phyloP scores from a whole-genome alignment of 2,797 vertebrate species.

The Huso huso region DNA sequence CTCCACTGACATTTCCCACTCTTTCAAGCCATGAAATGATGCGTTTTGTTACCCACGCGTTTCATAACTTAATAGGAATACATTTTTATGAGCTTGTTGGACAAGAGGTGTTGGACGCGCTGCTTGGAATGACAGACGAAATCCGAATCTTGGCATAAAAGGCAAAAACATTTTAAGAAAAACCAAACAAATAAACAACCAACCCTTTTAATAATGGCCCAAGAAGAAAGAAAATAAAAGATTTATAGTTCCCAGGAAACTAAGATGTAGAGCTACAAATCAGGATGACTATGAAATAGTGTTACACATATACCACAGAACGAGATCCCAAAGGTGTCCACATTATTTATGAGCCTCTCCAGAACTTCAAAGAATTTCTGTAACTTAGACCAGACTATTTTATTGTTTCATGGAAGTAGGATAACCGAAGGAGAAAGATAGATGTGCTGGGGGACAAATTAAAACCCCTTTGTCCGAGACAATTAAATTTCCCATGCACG shows the following conservation, averaged over 20 bases:
- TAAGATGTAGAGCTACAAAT: constrained; percentile 79
- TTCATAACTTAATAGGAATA: constrained; percentile 58
- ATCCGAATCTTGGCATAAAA: constrained; percentile 16
- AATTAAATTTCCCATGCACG: constrained; percentile 54
- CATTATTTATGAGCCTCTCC: constrained; percentile 87
- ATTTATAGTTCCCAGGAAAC: constrained; percentile 82
- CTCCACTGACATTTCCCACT: constrained; percentile 69
- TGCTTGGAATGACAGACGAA: constrained; percentile 22
- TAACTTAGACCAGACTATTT: constrained; percentile 87
- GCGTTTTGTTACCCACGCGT: constrained; percentile 59
- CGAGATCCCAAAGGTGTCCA: constrained; percentile 73
- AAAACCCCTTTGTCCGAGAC: constrained; percentile 55
- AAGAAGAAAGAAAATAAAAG: constrained; percentile 36
- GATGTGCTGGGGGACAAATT: constrained; percentile 48
- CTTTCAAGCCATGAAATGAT: constrained; percentile 63
- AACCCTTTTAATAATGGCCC: constrained; percentile 41
- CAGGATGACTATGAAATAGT: constrained; percentile 75
- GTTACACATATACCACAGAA: constrained; percentile 56
- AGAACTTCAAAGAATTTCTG: constrained; percentile 85
- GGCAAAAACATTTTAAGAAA: constrained; percentile 21
- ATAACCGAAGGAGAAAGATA: constrained; percentile 66
- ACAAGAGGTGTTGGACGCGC: constrained; percentile 27
- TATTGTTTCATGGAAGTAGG: constrained; percentile 74
- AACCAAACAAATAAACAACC: constrained; percentile 28
- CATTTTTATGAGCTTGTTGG: constrained; percentile 38